phyloP scores from a whole-genome alignment of 2,113 vertebrate genomes.

The Nesoenas mayeri region DNA sequence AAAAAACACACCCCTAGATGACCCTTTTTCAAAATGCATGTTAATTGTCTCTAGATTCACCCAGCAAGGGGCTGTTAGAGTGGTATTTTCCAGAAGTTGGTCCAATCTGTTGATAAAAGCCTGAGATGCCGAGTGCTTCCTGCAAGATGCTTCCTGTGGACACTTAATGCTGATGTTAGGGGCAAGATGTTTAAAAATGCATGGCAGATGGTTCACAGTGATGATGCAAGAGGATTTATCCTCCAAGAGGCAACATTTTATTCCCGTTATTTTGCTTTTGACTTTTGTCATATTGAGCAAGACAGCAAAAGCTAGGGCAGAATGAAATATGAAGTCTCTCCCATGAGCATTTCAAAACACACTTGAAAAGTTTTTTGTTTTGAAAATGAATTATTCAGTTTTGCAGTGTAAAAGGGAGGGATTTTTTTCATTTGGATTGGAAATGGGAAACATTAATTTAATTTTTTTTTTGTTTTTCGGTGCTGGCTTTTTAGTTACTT shows the following conservation, averaged over 20 bases:
- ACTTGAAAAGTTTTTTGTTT: constrained; percentile 4
- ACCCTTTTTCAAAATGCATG: neutral
- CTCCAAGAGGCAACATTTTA: neutral
- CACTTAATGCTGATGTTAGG: neutral
- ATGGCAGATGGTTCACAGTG: neutral
- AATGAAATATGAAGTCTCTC: neutral
- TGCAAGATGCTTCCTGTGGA: neutral
- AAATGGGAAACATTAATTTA: neutral
- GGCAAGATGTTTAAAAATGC: constrained; percentile 1
- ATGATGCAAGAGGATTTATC: neutral
- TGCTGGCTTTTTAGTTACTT: neutral
- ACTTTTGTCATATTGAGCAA: constrained; percentile 16
- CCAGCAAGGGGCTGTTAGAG: neutral
- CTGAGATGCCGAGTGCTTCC: neutral
- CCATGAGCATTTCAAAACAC: neutral
- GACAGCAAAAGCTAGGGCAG: constrained; percentile 1
- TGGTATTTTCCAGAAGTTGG: neutral
- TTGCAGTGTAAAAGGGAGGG: neutral
- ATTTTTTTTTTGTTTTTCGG: neutral
- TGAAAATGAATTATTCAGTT: constrained; percentile 20
- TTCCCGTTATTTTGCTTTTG: neutral
- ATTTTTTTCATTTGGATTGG: neutral
- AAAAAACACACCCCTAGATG: neutral
- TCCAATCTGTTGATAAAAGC: neutral
- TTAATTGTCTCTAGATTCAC: neutral